Conservation (phyloP, 2,113 vertebrate genomes). For the Calypte anna region DNA sequence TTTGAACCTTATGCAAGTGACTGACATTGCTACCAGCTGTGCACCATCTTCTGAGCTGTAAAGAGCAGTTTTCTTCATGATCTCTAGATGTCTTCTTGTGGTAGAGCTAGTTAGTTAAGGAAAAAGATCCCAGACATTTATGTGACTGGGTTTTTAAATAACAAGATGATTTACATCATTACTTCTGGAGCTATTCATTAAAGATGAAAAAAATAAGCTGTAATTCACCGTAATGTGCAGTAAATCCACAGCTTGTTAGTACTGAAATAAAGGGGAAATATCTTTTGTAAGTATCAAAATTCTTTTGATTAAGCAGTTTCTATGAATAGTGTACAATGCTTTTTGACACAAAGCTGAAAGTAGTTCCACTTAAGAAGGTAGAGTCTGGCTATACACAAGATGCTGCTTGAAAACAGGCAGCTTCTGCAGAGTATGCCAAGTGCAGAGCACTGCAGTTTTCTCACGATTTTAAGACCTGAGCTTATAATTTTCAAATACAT, state of each 20-base stretch:
- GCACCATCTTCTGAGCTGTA: neutral
- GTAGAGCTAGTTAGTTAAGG: neutral
- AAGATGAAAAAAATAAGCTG: neutral
- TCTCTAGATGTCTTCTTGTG: neutral
- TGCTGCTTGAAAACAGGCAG: neutral
- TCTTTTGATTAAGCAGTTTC: constrained; percentile 6
- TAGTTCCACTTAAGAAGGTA: neutral
- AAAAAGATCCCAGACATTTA: neutral
- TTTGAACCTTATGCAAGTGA: neutral
- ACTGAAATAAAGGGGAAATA: neutral
- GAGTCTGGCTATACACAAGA: neutral
- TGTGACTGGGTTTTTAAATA: neutral
- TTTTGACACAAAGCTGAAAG: neutral
- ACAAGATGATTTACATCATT: constrained; percentile 1
- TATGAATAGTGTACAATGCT: constrained; percentile 20
- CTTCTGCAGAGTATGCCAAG: neutral
- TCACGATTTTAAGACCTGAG: neutral
- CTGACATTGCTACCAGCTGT: neutral
- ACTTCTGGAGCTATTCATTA: neutral
- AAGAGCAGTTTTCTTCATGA: neutral
- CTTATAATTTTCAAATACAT: neutral
- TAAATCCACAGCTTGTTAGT: neutral
- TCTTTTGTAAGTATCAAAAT: neutral
- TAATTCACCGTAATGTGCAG: neutral
- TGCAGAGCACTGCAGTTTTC: neutral